Base-by-base conservation (phyloP, 2,888 invertebrate species). In the Drosophila pseudotakahashii region DNA sequence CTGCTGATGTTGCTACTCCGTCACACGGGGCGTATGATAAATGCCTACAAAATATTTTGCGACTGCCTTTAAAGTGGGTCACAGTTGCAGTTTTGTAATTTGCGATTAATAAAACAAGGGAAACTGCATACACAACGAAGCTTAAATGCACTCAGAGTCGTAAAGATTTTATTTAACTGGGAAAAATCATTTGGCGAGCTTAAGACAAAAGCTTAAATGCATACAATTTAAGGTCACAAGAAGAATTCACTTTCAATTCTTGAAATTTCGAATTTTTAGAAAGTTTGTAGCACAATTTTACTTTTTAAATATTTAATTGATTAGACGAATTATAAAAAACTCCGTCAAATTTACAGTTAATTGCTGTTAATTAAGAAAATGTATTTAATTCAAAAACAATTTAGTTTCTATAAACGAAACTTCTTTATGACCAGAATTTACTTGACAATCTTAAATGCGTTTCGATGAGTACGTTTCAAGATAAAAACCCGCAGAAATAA, bases 1-100 rank as follows among this genome's bases (percentile, higher is more conserved):
- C 70, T 66, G 61, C 48, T 19, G 19, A 1, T 19, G 19, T 19
- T 48, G 54, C n/a, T 55, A 55, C 30, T 41, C 34, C 19, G 62
- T 59, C 69, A 30, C 57, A 78, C 55, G 64, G 70, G 82, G 76
- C 76, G 83, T 78, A 80, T 88, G 88, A 84, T 80, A 80, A 88
- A 85, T 84, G 75, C 70, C 73, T 64, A 59, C 68, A 60, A 72
- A 72, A 67, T 75, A 64, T 69, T 74, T 63, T 41, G 53, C 53
- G 42, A 52, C 60, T 61, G 61, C 32, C 45, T 41, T 54, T 68
- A 83, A 83, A 83, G 83, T 85, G 83, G 84, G 83, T 86, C 84
- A 77, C 69, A 51, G 54, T 69, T 81, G 88, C 86, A 85, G 83
- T 72, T 72, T 76, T 76, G 76, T 73, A 76, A 75, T 86, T 82